Conservation (phyloP, 2,113 vertebrate species). For the Leucoraja erinaceus region DNA sequence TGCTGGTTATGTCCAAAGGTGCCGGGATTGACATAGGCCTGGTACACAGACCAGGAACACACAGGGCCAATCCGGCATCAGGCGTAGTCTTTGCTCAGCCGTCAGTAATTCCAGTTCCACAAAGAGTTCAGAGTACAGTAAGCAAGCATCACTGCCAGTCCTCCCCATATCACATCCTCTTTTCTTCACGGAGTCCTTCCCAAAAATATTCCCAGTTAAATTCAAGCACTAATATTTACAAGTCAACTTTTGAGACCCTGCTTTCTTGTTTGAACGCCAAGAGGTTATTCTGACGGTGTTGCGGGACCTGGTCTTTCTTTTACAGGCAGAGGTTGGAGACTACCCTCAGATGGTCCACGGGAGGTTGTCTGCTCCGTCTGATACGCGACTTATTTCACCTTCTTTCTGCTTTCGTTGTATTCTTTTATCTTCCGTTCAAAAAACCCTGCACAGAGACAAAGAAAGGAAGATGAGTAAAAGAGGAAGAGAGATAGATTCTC, state of each 20-base stretch:
- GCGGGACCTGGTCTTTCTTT: neutral
- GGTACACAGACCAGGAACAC: neutral
- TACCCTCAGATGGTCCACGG: neutral
- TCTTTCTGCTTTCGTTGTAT: neutral
- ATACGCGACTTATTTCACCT: neutral
- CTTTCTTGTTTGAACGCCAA: too few species aligned
- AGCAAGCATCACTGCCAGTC: neutral
- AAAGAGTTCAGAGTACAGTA: neutral
- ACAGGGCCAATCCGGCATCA: neutral
- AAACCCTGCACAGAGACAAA: neutral
- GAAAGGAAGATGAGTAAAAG: neutral
- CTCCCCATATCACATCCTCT: neutral
- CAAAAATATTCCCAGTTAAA: neutral
- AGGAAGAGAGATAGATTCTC: neutral
- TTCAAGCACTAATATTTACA: slow-evolving; percentile 3
- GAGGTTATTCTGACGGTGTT: too few species aligned
- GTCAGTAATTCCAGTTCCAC: neutral
- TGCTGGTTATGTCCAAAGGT: too few species aligned
- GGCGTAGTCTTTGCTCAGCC: too few species aligned
- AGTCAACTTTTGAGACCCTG: neutral
- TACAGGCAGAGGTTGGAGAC: neutral
- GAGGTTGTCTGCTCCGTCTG: neutral
- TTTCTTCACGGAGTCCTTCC: neutral
- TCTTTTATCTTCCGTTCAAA: slow-evolving; percentile 13
- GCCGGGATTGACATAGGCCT: too few species aligned